Evolutionary conservation across 1,140 invertebrate species (phyloP).

Genomic region (Cyrtorhinus lividipennis): DNA sequence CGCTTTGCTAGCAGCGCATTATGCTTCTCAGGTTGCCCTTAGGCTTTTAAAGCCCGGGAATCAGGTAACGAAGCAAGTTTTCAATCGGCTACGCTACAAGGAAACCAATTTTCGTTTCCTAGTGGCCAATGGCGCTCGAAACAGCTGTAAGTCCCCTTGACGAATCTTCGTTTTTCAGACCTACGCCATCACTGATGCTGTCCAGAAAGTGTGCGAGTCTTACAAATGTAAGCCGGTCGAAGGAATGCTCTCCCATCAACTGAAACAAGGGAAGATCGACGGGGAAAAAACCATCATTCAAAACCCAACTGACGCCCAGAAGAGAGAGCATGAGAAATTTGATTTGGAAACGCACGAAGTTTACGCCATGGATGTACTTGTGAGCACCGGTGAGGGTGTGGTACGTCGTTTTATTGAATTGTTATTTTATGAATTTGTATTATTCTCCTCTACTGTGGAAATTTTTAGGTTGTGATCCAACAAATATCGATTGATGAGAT

Average conservation of each 20-base stretch:
- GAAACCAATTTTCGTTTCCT: no score
- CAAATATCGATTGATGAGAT: no score
- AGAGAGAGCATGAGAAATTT: slow-evolving; percentile 95
- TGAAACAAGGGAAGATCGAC: slow-evolving; percentile 93
- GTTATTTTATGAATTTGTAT: not conserved
- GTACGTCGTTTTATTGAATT: no score
- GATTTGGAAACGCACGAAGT: slow-evolving; percentile 94
- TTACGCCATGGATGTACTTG: slow-evolving; percentile 94
- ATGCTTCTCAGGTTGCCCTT: slow-evolving; percentile 85
- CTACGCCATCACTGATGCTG: slow-evolving; percentile 78
- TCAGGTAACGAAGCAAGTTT: no score
- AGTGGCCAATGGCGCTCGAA: no score
- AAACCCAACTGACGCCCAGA: slow-evolving; percentile 93
- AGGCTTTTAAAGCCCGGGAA: slow-evolving; percentile 81
- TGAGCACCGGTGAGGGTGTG: slow-evolving; percentile 83
- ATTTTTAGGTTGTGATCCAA: no score
- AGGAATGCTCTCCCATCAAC: slow-evolving; percentile 95
- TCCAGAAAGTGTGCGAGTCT: slow-evolving; percentile 81
- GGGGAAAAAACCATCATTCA: slow-evolving; percentile 98
- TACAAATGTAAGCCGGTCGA: slow-evolving; percentile 97
- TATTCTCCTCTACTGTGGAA: no score
- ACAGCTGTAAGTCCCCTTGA: no score
- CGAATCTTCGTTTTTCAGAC: slow-evolving; percentile 48
- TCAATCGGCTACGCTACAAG: no score
- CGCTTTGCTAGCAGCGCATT: slow-evolving; percentile 87